Conservation (phyloP, 2,113 vertebrate genomes). For the Tragulus kanchil region DNA sequence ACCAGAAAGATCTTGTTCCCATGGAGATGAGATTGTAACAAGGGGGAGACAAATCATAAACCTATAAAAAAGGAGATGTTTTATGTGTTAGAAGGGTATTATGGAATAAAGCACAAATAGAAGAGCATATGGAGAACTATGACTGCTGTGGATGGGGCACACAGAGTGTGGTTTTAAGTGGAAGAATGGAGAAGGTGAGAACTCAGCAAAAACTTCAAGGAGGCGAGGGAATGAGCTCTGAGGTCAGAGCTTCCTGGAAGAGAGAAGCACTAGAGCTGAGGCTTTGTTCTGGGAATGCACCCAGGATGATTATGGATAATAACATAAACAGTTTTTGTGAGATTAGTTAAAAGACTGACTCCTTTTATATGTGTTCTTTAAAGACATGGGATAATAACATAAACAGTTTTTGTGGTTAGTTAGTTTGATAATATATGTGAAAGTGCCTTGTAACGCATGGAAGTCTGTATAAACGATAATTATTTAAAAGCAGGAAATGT, state of each 20-base stretch:
- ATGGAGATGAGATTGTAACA: background rate
- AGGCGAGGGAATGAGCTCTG: background rate
- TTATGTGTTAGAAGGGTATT: background rate
- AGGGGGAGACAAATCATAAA: background rate
- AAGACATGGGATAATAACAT: background rate
- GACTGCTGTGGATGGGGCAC: too few relatives aligned
- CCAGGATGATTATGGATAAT: background rate
- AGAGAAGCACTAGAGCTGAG: background rate
- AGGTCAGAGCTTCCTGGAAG: background rate
- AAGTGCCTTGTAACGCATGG: background rate
- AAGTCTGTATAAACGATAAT: background rate
- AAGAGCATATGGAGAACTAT: background rate
- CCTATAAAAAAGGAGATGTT: background rate
- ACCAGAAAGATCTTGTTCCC: background rate
- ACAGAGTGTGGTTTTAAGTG: background rate
- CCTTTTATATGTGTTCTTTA: background rate
- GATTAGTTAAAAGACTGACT: too few relatives aligned
- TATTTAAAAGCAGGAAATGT: background rate
- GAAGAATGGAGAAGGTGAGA: background rate
- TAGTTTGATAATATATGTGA: background rate
- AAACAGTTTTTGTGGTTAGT: background rate
- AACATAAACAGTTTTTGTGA: too few relatives aligned
- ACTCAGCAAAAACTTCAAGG: background rate
- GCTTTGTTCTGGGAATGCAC: background rate
- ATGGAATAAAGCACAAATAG: background rate